Conservation (phyloP, 2,888 invertebrate genomes). For the Dynastes maya region DNA sequence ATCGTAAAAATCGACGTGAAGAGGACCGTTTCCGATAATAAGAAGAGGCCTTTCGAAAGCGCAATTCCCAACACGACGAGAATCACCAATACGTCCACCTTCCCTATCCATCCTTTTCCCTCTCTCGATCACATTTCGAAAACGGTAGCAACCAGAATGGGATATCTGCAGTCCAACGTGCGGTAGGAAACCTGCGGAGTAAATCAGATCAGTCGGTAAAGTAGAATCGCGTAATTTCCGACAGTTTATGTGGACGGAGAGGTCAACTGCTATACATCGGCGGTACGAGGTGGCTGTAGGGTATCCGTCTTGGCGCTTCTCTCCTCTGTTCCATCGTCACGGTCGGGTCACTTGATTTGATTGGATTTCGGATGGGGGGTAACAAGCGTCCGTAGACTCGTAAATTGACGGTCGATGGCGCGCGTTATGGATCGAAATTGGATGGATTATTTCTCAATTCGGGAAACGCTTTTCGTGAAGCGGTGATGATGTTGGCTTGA, state of each 20-base stretch:
- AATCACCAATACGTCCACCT: constrained; percentile 28
- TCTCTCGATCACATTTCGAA: neutral
- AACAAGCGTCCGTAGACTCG: constrained; percentile 66
- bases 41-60: constrained; percentile 8
- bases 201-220: constrained; percentile 64
- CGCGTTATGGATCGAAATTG: constrained; percentile 60
- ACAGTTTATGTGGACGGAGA: constrained; percentile 62
- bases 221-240: constrained; percentile 68
- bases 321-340: constrained; percentile 57
- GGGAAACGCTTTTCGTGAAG: no score
- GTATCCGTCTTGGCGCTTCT: constrained; percentile 52
- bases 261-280: constrained; percentile 56
- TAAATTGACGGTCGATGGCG: constrained; percentile 66
- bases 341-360: constrained; percentile 67
- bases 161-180: neutral
- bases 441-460: constrained; percentile 61
- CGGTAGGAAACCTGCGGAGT: constrained; percentile 49
- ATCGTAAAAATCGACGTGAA: constrained; percentile 17
- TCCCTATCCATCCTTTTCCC: neutral
- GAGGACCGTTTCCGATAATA: constrained; percentile 39
- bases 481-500: no score
- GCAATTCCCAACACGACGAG: constrained; percentile 30
- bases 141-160: neutral
- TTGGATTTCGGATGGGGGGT: constrained; percentile 64
- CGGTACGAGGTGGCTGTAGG: constrained; percentile 54